Percentiles rank a stretch among this genome's conserved stretches.
These are phyloP conservation scores for Cheilosia vernalis DNA, from an alignment of 2,888 invertebrate species.

Conservation along the genomic window DNA sequence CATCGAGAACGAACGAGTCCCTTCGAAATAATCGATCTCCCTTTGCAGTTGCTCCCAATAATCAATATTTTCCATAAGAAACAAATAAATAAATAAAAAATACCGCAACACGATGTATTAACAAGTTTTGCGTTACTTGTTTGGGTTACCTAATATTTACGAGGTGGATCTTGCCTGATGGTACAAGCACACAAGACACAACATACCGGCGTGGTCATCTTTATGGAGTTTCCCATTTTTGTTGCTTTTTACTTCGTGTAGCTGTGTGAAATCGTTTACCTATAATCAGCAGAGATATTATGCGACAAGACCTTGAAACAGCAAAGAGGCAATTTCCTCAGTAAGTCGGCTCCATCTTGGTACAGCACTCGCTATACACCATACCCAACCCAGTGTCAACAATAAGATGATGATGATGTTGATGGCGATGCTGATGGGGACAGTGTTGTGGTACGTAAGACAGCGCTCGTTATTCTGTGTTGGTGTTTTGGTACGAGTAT, in stretches of 20 bases:
- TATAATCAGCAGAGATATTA: slow-evolving; percentile 67
- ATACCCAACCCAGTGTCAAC: slow-evolving; percentile 1
- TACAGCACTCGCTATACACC: slow-evolving; percentile 2
- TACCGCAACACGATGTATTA: slow-evolving; percentile 49
- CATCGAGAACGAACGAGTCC: background rate
- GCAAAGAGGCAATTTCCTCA: slow-evolving; percentile 63
- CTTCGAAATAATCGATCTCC: background rate
- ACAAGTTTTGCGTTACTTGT: slow-evolving; percentile 53
- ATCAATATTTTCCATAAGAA: background rate
- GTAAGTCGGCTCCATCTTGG: slow-evolving; percentile 38
- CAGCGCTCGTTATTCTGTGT: slow-evolving; percentile 22
- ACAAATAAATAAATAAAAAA: background rate
- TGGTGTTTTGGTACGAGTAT: slow-evolving; percentile 12
- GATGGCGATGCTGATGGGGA: slow-evolving; percentile 23
- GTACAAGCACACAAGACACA: slow-evolving; percentile 19
- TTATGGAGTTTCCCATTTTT: slow-evolving; percentile 53
- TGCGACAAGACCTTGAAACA: slow-evolving; percentile 72
- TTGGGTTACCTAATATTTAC: slow-evolving; percentile 68
- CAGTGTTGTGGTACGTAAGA: slow-evolving; percentile 36
- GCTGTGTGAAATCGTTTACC: slow-evolving; percentile 62
- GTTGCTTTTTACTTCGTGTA: slow-evolving; percentile 17
- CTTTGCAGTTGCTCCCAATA: background rate
- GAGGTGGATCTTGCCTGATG: slow-evolving; percentile 40
- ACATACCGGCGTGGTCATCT: slow-evolving; percentile 42
- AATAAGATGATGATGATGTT: slow-evolving; percentile 21